Evolutionary conservation across 1,140 invertebrate genomes (phyloP).

Genomic region (Gonatopus flavifemur): DNA sequence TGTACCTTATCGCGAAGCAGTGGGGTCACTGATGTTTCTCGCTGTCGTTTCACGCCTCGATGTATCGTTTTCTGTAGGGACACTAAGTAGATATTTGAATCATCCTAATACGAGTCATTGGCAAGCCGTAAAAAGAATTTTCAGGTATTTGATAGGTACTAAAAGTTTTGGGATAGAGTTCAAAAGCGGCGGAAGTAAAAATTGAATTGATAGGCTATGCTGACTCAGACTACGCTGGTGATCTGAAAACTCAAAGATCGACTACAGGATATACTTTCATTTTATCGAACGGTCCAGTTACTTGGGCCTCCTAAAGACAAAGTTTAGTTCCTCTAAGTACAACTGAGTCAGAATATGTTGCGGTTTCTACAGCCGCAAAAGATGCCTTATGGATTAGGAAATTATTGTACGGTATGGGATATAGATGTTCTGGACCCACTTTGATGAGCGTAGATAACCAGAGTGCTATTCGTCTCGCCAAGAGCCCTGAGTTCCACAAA

Average conservation of each 20-base stretch:
- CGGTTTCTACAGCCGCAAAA: slow-evolving; percentile 20
- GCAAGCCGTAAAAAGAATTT: neutral
- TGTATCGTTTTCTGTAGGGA: neutral
- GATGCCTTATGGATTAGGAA: slow-evolving; percentile 19
- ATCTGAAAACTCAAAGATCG: slow-evolving; percentile 24
- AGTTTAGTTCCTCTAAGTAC: slow-evolving; percentile 36
- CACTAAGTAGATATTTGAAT: neutral
- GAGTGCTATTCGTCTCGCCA: neutral
- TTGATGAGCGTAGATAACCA: neutral
- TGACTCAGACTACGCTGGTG: slow-evolving; percentile 36
- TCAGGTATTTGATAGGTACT: neutral
- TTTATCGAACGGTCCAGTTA: slow-evolving; percentile 28
- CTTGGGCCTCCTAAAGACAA: slow-evolving; percentile 38
- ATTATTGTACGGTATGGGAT: neutral
- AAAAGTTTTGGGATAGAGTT: slow-evolving; percentile 1
- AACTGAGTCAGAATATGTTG: slow-evolving; percentile 45
- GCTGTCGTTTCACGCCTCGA: neutral
- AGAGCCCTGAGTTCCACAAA: neutral
- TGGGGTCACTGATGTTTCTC: neutral
- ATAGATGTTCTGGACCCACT: neutral
- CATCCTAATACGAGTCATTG: neutral
- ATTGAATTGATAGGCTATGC: slow-evolving; percentile 12
- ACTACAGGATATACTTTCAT: slow-evolving; percentile 31
- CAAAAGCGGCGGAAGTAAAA: neutral
- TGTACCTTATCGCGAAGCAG: slow-evolving; percentile 29